A percentile compares a stretch with the other conserved stretches of the same genome.
Conservation (phyloP, 2,888 invertebrate genomes). For the Parnassius mnemosyne region DNA sequence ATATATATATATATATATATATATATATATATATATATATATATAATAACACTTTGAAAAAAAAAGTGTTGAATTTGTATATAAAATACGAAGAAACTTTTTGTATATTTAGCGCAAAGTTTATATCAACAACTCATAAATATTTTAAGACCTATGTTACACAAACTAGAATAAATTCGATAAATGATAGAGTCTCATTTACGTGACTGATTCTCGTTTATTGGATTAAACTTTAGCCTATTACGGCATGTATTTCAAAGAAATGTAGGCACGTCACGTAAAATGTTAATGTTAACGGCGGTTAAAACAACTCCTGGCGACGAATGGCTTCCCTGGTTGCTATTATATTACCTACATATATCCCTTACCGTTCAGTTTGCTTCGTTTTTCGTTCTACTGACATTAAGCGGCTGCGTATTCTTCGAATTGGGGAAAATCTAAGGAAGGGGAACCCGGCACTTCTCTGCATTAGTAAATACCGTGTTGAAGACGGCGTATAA, state of each 20-base stretch:
- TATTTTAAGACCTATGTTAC: too few relatives aligned
- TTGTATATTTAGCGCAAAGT: too few relatives aligned
- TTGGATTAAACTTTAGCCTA: conserved; percentile 15
- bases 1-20: too few relatives aligned
- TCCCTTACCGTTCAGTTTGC: not conserved
- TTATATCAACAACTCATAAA: too few relatives aligned
- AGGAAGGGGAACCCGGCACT: conserved; percentile 56
- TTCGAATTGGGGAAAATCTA: conserved; percentile 54
- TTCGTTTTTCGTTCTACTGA: conserved; percentile 11
- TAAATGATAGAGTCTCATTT: not conserved
- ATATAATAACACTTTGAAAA: too few relatives aligned
- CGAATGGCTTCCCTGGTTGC: not conserved
- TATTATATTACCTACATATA: conserved; percentile 13
- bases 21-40: too few relatives aligned
- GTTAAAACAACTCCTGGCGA: not conserved
- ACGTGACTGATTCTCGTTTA: conserved; percentile 6
- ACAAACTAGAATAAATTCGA: not conserved
- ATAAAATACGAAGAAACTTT: too few relatives aligned
- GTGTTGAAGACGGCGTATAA: conserved; percentile 60
- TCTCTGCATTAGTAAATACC: conserved; percentile 72
- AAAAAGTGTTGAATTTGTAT: too few relatives aligned
- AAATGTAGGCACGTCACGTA: conserved; percentile 3
- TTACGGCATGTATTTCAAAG: conserved; percentile 10
- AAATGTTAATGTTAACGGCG: conserved; percentile 4
- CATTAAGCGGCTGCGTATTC: conserved; percentile 32